Conservation (phyloP, 2,888 invertebrate genomes). For the Erpobdella octoculata region DNA sequence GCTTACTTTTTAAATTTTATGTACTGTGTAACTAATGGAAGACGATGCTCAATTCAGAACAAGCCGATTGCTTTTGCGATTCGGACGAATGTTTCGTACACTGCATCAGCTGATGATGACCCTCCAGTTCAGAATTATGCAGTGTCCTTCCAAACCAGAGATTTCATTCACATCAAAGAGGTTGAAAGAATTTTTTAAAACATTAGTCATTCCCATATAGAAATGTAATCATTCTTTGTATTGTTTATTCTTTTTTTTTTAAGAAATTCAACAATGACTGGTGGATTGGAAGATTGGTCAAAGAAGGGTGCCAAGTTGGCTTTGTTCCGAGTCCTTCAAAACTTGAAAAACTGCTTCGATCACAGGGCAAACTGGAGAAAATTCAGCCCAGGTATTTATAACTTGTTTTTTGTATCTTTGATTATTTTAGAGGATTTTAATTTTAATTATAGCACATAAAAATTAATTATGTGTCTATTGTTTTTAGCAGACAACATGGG, state of each 20-base stretch:
- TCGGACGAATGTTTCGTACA: conserved; percentile 95
- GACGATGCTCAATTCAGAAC: conserved; percentile 57
- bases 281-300: conserved; percentile 99
- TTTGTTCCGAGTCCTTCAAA: conserved; percentile 99
- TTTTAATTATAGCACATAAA: not conserved
- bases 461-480: not conserved
- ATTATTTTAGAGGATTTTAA: not conserved
- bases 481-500: not conserved
- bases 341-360: conserved; percentile 79
- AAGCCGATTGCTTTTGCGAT: conserved; percentile 99
- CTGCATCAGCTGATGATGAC: conserved; percentile 91
- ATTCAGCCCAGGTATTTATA: conserved; percentile 9
- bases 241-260: not conserved
- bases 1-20: not conserved
- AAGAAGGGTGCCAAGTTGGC: conserved; percentile 94
- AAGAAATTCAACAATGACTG: conserved; percentile 99
- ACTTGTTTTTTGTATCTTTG: not conserved
- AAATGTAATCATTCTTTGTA: not conserved
- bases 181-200: conserved; percentile 53
- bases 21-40: not conserved
- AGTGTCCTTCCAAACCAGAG: conserved; percentile 90
- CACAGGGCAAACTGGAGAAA: conserved; percentile 34
- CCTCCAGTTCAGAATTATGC: conserved; percentile 97
- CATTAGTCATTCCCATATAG: not conserved
- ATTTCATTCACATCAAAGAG: conserved; percentile 95